These are phyloP conservation scores for Podocnemis expansa DNA, from an alignment of 2,113 vertebrate genomes.

Conservation along the genomic window DNA sequence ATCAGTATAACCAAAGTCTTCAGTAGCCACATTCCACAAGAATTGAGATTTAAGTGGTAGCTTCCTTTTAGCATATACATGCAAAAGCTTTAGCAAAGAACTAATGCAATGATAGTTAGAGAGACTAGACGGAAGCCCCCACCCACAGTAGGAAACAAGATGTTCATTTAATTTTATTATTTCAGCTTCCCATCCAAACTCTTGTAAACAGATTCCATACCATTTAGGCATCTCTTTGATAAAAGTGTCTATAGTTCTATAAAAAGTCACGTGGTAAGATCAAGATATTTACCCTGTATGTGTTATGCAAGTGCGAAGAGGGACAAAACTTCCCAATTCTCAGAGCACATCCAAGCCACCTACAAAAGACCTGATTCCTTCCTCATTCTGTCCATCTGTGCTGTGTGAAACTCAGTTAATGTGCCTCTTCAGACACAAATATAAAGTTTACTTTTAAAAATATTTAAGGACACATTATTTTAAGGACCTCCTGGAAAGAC, in stretches of 20 bases:
- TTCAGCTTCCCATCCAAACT: conserved; percentile 42
- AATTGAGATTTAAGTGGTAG: conserved; percentile 44
- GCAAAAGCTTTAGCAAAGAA: conserved; percentile 42
- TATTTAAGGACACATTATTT: conserved; percentile 54
- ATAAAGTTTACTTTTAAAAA: conserved; percentile 48
- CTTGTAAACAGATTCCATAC: conserved; percentile 27
- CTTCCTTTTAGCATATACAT: conserved; percentile 57
- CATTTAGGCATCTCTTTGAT: conserved; percentile 25
- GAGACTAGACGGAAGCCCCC: conserved; percentile 2
- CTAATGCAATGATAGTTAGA: neutral
- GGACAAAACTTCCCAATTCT: conserved; percentile 32
- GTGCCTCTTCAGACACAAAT: conserved; percentile 53
- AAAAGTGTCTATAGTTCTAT: conserved; percentile 40
- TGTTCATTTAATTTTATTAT: neutral
- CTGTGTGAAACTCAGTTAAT: conserved; percentile 27
- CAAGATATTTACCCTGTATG: conserved; percentile 60
- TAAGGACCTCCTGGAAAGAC: conserved; percentile 60
- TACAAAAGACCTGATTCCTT: neutral
- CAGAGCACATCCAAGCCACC: conserved; percentile 21
- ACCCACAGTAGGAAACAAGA: conserved; percentile 28
- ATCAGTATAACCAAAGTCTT: conserved; percentile 49
- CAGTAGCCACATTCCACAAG: conserved; percentile 58
- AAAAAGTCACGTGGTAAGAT: conserved; percentile 56
- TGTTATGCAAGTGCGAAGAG: neutral
- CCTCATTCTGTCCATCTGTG: conserved; percentile 17